Evolutionary conservation across 2,797 vertebrate genomes (phyloP).

Genomic region (Sibirionetta formosa): DNA sequence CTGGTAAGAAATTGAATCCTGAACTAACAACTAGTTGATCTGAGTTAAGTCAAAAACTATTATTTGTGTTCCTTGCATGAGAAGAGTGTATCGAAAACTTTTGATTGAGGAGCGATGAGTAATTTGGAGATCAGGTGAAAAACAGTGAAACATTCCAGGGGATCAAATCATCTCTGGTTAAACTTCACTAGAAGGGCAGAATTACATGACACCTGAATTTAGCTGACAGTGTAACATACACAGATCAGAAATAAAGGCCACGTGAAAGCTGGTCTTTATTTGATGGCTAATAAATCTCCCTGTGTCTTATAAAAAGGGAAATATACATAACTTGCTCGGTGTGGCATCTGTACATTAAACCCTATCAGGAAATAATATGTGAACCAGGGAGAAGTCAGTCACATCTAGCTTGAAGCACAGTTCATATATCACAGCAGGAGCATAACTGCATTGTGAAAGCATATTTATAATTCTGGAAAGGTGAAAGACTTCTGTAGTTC

Average conservation of each 20-base stretch:
- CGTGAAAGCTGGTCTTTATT: neutral
- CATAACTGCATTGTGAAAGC: neutral
- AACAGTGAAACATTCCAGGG: neutral
- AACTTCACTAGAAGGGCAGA: neutral
- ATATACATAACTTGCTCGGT: neutral
- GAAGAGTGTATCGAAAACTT: neutral
- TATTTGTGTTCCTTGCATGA: neutral
- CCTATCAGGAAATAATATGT: neutral
- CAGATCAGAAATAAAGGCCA: neutral
- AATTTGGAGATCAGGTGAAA: neutral
- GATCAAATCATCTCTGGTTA: neutral
- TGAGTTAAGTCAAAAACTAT: neutral
- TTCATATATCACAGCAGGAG: neutral
- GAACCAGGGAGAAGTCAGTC: neutral
- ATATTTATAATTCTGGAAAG: constrained; percentile 25
- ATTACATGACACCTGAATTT: neutral
- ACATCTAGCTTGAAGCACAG: neutral
- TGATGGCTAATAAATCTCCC: neutral
- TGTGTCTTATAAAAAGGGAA: neutral
- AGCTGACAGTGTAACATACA: neutral
- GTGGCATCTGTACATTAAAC: neutral
- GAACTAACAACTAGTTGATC: neutral
- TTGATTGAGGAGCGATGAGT: neutral
- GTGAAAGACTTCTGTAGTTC: constrained; percentile 13
- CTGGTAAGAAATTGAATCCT: neutral